Evolutionary conservation across 2,888 invertebrate species (phyloP), one percentile per base, ranked within the genome.

Genomic region (Gari tellinella): DNA sequence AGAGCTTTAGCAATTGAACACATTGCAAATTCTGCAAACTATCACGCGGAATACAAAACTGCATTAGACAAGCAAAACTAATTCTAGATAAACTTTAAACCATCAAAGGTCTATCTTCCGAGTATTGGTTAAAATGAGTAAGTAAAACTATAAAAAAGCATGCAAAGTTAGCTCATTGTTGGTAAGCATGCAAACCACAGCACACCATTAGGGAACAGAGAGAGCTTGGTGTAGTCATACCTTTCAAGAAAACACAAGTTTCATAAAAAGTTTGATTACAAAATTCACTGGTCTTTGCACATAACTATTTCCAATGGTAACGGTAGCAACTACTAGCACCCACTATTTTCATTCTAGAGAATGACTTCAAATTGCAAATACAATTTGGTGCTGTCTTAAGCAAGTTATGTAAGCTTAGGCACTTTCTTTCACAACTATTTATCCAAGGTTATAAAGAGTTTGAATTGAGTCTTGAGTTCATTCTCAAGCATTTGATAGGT

Each of bases 131-230:
- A 14, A 17, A 52, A 52, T 15, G 14, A 19, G 53, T 40, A 26
- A 40, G 53, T 40, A 53, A 53, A 53, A 40, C 38, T 40, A 53
- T 53, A 40, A 53, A 31, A 49, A 52, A 53, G 55, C 63, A 63
- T 63, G 63, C 63, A 12, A 51, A 62, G 61, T 65, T 61, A 64
- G 58, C 25, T 26, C 40, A n/a, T 19, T 15, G 60, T 56, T 17
- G 46, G 51, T 60, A 60, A 46, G 56, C 49, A 43, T 41, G 26
- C 8, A 61, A 53, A 25, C 10, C 56, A 72, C 52, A 66, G 51
- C 66, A 66, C 53, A 66, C 72, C 62, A 61, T 1, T 15, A 26
- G 23, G 37, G 53, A 17, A 55, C 31, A 45, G 23, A 53, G 19
- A 63, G 41, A 43, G 38, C 19, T 17, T 23, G 23, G 14, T 38